Base-by-base conservation (phyloP, 1,140 invertebrate species). In the Diploscapter pachys region DNA sequence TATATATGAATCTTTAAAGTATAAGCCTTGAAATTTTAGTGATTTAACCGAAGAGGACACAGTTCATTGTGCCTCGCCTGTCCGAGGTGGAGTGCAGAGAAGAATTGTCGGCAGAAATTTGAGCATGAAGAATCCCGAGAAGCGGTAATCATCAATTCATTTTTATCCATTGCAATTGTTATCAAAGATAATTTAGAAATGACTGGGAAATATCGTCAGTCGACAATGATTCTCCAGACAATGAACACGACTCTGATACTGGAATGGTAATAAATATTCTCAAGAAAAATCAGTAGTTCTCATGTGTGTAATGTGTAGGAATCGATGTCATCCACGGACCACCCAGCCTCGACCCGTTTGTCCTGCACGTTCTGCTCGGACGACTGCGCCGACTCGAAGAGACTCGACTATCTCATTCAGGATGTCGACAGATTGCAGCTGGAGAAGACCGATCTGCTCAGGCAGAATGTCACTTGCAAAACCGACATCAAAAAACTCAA, bases 401-500 rank as follows among this genome's bases (percentile, higher is more conserved):
- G 64, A 9, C 63, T 81, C 4, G 79, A 85, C 31, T 78, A 80
- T 31, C 87, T 95, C 52, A 89, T 91, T 51, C 90, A 92, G 82
- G 93, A 96, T 87, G 91, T 96, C 3, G 93, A 91, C 64, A 90
- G 92, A 76, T 89, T 96, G 62, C 96, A 96, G 85, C 93, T 92
- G 86, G 94, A 96, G 86, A 96, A 96, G 85, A 88, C 94, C 75
- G 93, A 96, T 84, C 89, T 96, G 67, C 87, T 96, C 57, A 90
- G 92, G 81, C 93, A 95, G 86, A 96, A 95, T 90, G 93, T 95
- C 92, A 92, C 91, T 72, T 95, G 92, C 87, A 94, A 96, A 87
- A 90, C 92, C 79, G 94, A 97, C 83, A 93, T 97, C 52, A 95
- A 95, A 87, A 91, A 92, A 80, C 86, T 96, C 65, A 90, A 93